Evolutionary conservation across 1,140 invertebrate species (phyloP).

Genomic region (Heliconius eleuchia): DNA sequence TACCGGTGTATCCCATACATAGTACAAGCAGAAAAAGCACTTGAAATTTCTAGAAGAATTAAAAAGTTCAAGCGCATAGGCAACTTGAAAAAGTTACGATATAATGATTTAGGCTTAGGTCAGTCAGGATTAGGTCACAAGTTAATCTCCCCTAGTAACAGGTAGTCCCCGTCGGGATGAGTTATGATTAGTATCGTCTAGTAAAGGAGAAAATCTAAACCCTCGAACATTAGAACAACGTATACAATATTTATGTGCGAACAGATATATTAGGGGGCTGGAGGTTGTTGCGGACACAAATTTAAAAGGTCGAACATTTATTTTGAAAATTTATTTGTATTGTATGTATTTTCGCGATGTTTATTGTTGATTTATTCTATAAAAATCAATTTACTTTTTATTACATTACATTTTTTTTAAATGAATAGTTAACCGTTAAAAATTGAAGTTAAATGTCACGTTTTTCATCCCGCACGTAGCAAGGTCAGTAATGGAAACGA

Average conservation of each 20-base stretch:
- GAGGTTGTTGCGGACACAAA: conserved; percentile 27
- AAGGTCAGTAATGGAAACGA: no score
- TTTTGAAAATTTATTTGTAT: conserved; percentile 10
- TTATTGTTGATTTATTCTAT: background rate
- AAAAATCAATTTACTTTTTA: no score
- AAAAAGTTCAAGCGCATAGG: no score
- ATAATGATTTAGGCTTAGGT: background rate
- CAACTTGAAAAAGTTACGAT: no score
- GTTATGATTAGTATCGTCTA: conserved; percentile 24
- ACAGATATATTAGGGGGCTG: conserved; percentile 27
- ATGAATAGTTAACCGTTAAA: no score
- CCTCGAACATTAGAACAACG: conserved; percentile 7
- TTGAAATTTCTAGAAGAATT: no score
- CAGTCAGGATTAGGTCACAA: conserved; percentile 4
- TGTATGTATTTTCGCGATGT: background rate
- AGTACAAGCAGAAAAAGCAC: no score
- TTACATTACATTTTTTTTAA: no score
- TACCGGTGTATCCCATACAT: no score
- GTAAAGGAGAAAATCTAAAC: background rate
- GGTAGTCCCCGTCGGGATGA: conserved; percentile 21
- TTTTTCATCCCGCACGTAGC: no score
- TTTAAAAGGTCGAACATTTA: conserved; percentile 9
- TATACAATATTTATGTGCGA: conserved; percentile 21
- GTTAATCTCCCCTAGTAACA: conserved; percentile 13
- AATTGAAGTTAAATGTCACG: no score